Base-by-base conservation (phyloP, 2,888 invertebrate species). In the Incurvaria masculella region DNA sequence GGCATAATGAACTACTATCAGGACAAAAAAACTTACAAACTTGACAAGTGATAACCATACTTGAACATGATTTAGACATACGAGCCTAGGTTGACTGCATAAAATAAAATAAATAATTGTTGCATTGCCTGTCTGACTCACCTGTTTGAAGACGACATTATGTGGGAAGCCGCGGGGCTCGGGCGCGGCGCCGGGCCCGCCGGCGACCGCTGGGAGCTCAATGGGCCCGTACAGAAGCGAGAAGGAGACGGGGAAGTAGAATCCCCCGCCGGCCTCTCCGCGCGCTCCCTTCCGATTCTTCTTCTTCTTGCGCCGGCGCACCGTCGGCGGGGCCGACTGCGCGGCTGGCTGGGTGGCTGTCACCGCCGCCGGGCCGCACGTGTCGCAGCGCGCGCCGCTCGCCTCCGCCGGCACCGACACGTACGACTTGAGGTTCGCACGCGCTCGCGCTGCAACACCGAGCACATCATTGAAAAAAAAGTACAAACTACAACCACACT, bases 91-190 rank as follows among this genome's bases (percentile, higher is more conserved):
- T 27, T 27, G 39, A 47, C 39, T 45, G 48, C 46, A 47, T 46
- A 20, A 42, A 47, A 47, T 44, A 53, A 54, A 41, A 45, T 40
- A 38, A 33, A 43, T 42, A 40, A 42, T 42, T 44, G 21, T 23
- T 49, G 49, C 42, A n/a, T n/a, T n/a, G n/a, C n/a, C n/a, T n/a
- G 21, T 43, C 19, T 46, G 44, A 62, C 66, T 74, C 80, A 94
- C 93, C 82, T 89, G 88, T 58, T 89, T 87, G 67, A 97, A 97
- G 51, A 86, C 87, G 47, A 96, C 89, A 72, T 97, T 97, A 61
- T 91, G 84, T 0, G 97, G 97, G 69, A 97, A 97, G 27, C 81
- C 81, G 52, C 82, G 82, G 4, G 63, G 66, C 43, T 42, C 45
- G 59, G 41, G 21, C 11, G 51, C 49, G 27, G 50, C 8, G 6